Evolutionary conservation across 1,140 invertebrate species (phyloP), one percentile per base, ranked within the genome.

Genomic region (Cydia splendana): DNA sequence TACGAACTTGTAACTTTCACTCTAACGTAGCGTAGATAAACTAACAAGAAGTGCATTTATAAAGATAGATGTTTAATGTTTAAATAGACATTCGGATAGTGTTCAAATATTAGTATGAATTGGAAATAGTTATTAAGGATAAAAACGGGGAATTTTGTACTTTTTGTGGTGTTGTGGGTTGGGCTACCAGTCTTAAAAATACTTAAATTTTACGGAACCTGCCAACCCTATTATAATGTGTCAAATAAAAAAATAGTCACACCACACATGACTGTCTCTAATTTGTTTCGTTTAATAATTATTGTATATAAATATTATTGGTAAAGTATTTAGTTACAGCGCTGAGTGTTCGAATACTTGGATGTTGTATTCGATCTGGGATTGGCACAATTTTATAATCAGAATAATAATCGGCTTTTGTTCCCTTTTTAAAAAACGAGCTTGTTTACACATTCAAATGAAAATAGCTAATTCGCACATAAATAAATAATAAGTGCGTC

Each of bases 21-120:
- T 76, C 67, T 48, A 81, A 83, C 82, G 85, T 81, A 88, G 80
- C 62, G 51, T 90, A 90, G 87, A 81, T 81, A 82, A 88, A 87
- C 82, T 86, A 91, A 89, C 82, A 89, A 88, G 84, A 93, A 93
- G 90, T 93, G 91, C 91, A 93, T 93, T 93, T 93, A 93, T 92
- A 91, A 91, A 88, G 75, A 91, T 91, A 91, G 88, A 88, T 87
- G 82, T 86, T 85, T 87, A 90, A 90, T 92, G 88, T 88, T 89
- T 89, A 89, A 88, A 85, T 90, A 88, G 83, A 84, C 78, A 85
- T 89, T 83, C 85, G 86, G 79, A 88, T 90, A 90, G 90, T 91
- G 86, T 91, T 89, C 87, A 89, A 82, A 85, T 85, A 81, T 85
- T 88, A 89, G 86, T 79, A 84, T 83, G 82, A 86, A 84, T 82